Conservation (phyloP, 1,140 invertebrate genomes). For the Saccostrea echinata region DNA sequence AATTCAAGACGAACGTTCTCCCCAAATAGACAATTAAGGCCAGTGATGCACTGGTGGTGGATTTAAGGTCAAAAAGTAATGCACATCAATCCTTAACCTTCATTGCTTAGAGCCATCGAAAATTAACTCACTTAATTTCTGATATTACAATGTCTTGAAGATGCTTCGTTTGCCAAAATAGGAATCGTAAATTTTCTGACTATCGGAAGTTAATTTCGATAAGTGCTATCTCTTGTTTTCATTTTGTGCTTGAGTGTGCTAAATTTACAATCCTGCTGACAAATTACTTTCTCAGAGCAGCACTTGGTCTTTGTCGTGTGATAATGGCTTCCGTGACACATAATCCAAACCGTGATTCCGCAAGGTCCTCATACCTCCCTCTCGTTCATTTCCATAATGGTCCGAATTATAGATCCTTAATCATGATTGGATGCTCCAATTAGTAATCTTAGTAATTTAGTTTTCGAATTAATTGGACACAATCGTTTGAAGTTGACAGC, state of each 20-base stretch:
- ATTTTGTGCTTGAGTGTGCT: slow-evolving; percentile 33
- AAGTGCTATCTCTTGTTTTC: slow-evolving; percentile 35
- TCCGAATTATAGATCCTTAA: slow-evolving; percentile 27
- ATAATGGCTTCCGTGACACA: slow-evolving; percentile 30
- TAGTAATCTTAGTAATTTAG: slow-evolving; percentile 33
- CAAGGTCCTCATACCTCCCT: slow-evolving; percentile 3
- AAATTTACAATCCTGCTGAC: slow-evolving; percentile 16
- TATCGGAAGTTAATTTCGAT: slow-evolving; percentile 37
- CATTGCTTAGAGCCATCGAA: background rate
- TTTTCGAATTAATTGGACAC: slow-evolving; percentile 35
- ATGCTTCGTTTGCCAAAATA: background rate
- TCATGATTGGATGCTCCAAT: slow-evolving; percentile 12
- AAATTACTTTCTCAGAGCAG: slow-evolving; percentile 27
- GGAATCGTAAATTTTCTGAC: slow-evolving; percentile 20
- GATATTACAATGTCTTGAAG: slow-evolving; percentile 13
- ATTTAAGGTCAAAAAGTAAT: slow-evolving; percentile 25
- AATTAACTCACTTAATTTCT: slow-evolving; percentile 36
- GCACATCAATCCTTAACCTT: slow-evolving; percentile 4
- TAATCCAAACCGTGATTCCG: slow-evolving; percentile 14
- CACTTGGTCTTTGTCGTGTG: background rate
- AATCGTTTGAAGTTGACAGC: slow-evolving; percentile 6
- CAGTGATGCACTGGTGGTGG: slow-evolving; percentile 1
- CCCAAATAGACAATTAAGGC: background rate
- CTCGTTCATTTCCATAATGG: slow-evolving; percentile 28
- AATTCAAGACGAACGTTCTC: background rate